Conservation (phyloP, 2,113 vertebrate genomes). For the Ammodytes marinus region DNA sequence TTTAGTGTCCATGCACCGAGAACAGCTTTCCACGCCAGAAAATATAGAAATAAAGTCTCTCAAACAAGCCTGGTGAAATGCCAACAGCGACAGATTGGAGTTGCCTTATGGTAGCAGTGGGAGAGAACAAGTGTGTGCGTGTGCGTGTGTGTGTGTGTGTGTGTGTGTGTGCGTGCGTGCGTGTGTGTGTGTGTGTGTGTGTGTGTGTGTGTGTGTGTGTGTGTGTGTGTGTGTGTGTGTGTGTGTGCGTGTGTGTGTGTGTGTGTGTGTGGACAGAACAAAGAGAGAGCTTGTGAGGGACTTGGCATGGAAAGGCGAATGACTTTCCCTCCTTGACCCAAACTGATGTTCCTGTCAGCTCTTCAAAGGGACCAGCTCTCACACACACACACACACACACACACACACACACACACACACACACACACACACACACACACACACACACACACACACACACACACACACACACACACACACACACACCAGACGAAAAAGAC, state of each 20-base stretch:
- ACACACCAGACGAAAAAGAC: no score
- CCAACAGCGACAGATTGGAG: slow-evolving; percentile 72
- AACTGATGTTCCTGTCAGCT: slow-evolving; percentile 12
- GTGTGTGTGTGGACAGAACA: slow-evolving; percentile 54
- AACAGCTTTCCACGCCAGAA: slow-evolving; percentile 25
- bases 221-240: background rate
- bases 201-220: background rate
- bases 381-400: background rate
- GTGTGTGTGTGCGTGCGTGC: background rate
- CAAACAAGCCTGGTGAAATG: slow-evolving; percentile 24
- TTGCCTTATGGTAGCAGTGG: slow-evolving; percentile 63
- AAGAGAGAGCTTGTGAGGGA: slow-evolving; percentile 61
- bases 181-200: no score
- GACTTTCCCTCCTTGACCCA: slow-evolving; percentile 30
- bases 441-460: no score
- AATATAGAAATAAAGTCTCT: slow-evolving; percentile 11
- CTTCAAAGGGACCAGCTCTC: slow-evolving; percentile 16
- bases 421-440: background rate
- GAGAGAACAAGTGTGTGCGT: slow-evolving; percentile 33
- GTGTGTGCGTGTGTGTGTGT: background rate
- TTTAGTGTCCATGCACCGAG: slow-evolving; percentile 13
- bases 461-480: no score
- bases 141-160: no score
- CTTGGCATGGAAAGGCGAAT: slow-evolving; percentile 18
- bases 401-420: no score